These are phyloP conservation scores for Macrophya alboannulata DNA, from an alignment of 2,888 invertebrate species.

Conservation along the genomic window DNA sequence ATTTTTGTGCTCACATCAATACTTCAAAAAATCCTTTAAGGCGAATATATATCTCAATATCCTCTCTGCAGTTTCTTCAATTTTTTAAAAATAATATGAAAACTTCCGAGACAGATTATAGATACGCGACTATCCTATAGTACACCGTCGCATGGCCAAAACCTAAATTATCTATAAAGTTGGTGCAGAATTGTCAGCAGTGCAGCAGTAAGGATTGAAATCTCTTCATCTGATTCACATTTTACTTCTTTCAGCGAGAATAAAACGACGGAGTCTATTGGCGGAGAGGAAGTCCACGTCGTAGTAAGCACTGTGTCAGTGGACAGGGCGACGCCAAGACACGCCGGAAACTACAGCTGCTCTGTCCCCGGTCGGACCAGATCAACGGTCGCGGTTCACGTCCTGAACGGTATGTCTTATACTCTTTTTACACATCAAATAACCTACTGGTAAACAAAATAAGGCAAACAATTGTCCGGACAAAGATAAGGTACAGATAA, in stretches of 20 bases:
- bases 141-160: not conserved
- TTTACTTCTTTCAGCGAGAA: conserved; percentile 79
- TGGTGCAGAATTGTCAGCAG: conserved; percentile 8
- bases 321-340: conserved; percentile 82
- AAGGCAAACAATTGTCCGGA: not conserved
- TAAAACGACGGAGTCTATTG: conserved; percentile 75
- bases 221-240: conserved; percentile 10
- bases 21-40: not conserved
- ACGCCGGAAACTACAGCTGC: conserved; percentile 85
- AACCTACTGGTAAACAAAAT: not conserved
- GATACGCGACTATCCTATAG: not conserved
- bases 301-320: conserved; percentile 82
- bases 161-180: not conserved
- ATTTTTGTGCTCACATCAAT: not conserved
- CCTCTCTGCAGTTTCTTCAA: not conserved
- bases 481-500: not conserved
- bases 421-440: not conserved
- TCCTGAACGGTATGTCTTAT: conserved; percentile 82
- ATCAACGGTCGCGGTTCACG: conserved; percentile 84
- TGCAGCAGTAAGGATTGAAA: not conserved
- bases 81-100: not conserved
- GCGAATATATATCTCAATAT: not conserved
- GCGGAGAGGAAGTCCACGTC: conserved; percentile 77
- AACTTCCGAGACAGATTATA: not conserved
- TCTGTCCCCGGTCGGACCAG: conserved; percentile 81